Evolutionary conservation across 23 tunicate species (phyloP).

Genomic region (Styela clava): DNA sequence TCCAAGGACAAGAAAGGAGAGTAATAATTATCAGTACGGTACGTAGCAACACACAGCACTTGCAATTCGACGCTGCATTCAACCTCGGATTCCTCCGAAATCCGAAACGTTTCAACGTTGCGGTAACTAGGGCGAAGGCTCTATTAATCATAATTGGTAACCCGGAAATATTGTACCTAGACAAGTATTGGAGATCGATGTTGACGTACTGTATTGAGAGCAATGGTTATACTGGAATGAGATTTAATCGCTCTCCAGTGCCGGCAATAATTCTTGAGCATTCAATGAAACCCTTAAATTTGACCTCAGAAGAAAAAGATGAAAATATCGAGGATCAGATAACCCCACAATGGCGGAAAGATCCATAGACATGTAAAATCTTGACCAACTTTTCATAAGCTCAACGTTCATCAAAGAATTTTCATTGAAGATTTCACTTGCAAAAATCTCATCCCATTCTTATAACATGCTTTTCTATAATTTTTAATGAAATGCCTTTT

Average conservation of each 20-base stretch:
- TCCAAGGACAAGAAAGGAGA: constrained; percentile 56
- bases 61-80: constrained; percentile 41
- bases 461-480: too few species aligned
- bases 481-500: too few species aligned
- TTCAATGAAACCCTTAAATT: neutral
- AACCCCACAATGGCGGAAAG: constrained; percentile 23
- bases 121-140: constrained; percentile 26
- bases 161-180: constrained; percentile 2
- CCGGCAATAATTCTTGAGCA: neutral
- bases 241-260: neutral
- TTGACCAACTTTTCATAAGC: too few species aligned
- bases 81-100: constrained; percentile 60
- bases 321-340: neutral
- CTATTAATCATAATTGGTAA: constrained; percentile 15
- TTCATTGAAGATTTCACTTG: too few species aligned
- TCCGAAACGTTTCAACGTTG: constrained; percentile 46
- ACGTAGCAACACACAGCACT: constrained; percentile 35
- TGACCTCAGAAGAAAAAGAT: neutral
- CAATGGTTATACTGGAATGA: constrained; percentile 5
- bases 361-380: too few species aligned
- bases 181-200: constrained; percentile 3
- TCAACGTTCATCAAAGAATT: too few species aligned
- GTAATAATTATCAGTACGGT: constrained; percentile 66
- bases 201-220: constrained; percentile 6
- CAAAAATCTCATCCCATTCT: too few species aligned